Evolutionary conservation across 2,888 invertebrate species (phyloP), one percentile per base, ranked within the genome.

Genomic region (Abscondita cerata): DNA sequence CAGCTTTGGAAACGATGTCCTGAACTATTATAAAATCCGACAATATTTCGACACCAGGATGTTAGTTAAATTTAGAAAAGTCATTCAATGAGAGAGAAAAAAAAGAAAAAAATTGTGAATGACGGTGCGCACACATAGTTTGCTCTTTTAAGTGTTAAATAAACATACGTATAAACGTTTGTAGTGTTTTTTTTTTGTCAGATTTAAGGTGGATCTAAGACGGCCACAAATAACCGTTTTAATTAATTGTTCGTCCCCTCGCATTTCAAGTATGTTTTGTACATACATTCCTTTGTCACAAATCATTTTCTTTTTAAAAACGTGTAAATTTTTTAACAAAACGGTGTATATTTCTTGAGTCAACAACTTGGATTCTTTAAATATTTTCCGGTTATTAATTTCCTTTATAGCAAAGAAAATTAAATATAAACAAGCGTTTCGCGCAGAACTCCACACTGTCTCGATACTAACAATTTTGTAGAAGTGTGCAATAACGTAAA

Each of bases 41-140:
- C 54, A 46, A 62, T 57, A 60, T 62, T 65, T 62, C 55, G 36
- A 56, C 65, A 59, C 58, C 65, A 59, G 62, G 65, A 59, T 59
- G 62, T 62, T 41, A 57, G 62, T 54, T 65, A 65, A 54, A 62
- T 65, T 62, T 57, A 62, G 55, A 65, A 38, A 48, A 62, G 54
- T 52, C 64, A 64, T 64, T 64, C 64, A 64, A 25, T 25, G 25
- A 25, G 6, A 25, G 2, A 25, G 6, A 59, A 62, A 59, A 62
- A 64, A 62, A 4, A 25, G 6, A 59, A 62, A 59, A 62, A 64
- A 62, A 59, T 62, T 58, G 12, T 62, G 54, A 58, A 64, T 64
- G 61, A 61, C 56, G 61, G 44, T 57, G 38, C 52, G 52, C 50
- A 50, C 56, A 50, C 44, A 44, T 47, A 51, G 58, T 53, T 59